Evolutionary conservation across 2,113 vertebrate genomes (phyloP).

Genomic region (Platysternon megacephalum): DNA sequence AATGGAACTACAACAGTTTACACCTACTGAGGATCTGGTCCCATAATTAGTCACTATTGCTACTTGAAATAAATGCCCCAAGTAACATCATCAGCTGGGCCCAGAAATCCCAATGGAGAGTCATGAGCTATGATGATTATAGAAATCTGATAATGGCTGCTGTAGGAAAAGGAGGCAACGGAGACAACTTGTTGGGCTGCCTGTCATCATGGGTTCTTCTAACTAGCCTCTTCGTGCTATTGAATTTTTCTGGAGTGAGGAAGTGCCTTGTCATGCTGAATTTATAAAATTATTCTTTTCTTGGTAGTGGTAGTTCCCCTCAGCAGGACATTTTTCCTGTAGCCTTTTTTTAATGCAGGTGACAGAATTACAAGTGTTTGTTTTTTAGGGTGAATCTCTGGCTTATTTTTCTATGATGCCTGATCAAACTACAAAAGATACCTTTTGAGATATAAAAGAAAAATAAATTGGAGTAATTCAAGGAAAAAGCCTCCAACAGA

Average conservation of each 20-base stretch:
- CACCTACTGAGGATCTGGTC: not conserved
- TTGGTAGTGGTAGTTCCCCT: not conserved
- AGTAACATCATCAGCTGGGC: fast-evolving
- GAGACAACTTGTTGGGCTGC: not conserved
- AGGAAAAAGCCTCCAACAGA: not conserved
- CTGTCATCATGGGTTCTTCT: not conserved
- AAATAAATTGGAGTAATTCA: conserved; percentile 3
- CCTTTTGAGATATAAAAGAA: conserved; percentile 3
- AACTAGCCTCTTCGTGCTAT: not conserved
- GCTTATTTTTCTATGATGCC: not conserved
- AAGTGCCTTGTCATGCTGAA: not conserved
- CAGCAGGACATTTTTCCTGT: not conserved
- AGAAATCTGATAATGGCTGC: not conserved
- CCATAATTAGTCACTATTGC: not conserved
- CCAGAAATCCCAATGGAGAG: fast-evolving
- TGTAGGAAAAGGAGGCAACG: not conserved
- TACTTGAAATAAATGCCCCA: not conserved
- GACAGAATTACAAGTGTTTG: conserved; percentile 9
- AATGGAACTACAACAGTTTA: not conserved
- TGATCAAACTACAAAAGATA: conserved; percentile 7
- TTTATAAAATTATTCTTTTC: not conserved
- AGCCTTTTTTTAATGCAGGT: not conserved
- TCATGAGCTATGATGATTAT: not conserved
- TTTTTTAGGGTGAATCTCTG: not conserved
- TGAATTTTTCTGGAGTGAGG: not conserved